Conservation (phyloP, 2,888 invertebrate genomes). For the Eupithecia centaureata region DNA sequence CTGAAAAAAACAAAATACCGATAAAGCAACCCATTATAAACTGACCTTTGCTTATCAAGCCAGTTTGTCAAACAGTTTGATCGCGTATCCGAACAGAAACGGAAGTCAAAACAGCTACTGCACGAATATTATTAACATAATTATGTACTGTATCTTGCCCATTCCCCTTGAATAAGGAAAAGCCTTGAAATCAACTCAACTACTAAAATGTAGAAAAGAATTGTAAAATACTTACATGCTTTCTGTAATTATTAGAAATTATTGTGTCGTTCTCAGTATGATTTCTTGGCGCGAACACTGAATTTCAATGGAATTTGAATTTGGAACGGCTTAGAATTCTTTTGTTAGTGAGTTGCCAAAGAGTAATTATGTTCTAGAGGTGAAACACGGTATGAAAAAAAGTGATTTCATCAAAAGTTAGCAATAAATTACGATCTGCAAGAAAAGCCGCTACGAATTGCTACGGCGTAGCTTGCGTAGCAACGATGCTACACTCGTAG, state of each 20-base stretch:
- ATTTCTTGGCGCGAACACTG: constrained; percentile 22
- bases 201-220: constrained; percentile 30
- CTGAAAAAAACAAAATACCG: constrained; percentile 1
- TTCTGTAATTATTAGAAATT: constrained; percentile 24
- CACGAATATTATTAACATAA: constrained; percentile 43
- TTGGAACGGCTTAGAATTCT: constrained; percentile 2
- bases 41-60: constrained; percentile 30
- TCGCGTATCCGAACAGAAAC: constrained; percentile 29
- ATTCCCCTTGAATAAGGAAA: constrained; percentile 36
- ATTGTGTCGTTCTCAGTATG: constrained; percentile 10
- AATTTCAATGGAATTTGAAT: constrained; percentile 15
- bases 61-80: constrained; percentile 33
- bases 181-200: constrained; percentile 22
- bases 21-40: constrained; percentile 8
- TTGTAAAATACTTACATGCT: constrained; percentile 34
- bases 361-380: background rate
- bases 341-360: background rate
- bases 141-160: constrained; percentile 42
- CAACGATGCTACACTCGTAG: background rate
- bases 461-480: background rate
- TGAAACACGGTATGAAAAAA: background rate
- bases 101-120: constrained; percentile 42
- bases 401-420: background rate
- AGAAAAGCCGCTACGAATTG: background rate
- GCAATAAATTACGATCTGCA: background rate